These are phyloP conservation scores for Kradibia gibbosae DNA, from an alignment of 1,140 invertebrate genomes.

Conservation along the genomic window DNA sequence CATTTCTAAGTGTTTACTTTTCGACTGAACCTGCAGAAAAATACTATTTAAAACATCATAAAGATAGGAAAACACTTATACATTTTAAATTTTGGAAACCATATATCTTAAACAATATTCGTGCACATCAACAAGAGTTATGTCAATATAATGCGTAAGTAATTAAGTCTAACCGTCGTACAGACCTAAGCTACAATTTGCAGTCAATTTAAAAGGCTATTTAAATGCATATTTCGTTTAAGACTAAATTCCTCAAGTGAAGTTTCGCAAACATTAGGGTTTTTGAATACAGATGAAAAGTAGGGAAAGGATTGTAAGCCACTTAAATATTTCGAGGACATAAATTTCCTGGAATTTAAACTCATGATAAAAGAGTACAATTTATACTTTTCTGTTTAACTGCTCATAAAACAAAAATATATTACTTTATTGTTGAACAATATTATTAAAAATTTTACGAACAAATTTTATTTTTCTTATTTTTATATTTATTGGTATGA, in stretches of 20 bases:
- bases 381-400: no score
- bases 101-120: neutral
- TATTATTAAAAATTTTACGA: no score
- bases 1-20: no score
- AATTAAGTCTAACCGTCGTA: constrained; percentile 56
- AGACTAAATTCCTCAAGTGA: constrained; percentile 55
- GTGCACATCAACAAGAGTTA: neutral
- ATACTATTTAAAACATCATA: no score
- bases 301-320: constrained; percentile 50
- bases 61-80: no score
- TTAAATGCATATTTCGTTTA: constrained; percentile 64
- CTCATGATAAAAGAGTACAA: no score
- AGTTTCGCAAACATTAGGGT: constrained; percentile 52
- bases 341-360: constrained; percentile 43
- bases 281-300: constrained; percentile 47
- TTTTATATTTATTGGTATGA: no score
- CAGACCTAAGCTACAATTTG: constrained; percentile 53
- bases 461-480: no score
- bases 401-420: no score
- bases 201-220: constrained; percentile 62
- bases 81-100: no score
- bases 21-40: no score
- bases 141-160: constrained; percentile 26
- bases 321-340: constrained; percentile 40
- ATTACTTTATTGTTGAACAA: no score